Base-by-base conservation (phyloP, 53 echinoderm and acorn worm species). In the Actinopyga echinites region DNA sequence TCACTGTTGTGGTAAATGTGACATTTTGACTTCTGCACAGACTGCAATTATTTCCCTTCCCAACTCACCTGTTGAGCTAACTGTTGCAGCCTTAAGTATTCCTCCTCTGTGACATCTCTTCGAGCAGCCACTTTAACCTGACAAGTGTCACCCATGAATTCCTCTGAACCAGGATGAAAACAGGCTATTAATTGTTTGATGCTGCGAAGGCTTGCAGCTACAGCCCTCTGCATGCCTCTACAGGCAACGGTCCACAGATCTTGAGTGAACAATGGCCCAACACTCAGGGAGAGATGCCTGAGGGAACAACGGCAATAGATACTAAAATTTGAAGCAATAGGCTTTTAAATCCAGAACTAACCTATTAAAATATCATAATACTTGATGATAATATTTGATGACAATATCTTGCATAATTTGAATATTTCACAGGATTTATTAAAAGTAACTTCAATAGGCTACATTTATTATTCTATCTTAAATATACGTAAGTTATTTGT, bases 201-300 rank as follows among this genome's bases (percentile, higher is more conserved):
- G 85, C 92, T 92, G 22, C 92, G 90, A 6, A 99, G 94, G 79
- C 99, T 99, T 20, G 89, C 89, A n/a, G 92, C 92, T 31, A 99
- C 91, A 12, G 99, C 99, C n/a, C 94, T 90, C 86, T 99, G 99
- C 94, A 99, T 94, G 52, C 94, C 92, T 42, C 90, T 77, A 78
- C 99, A 99, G 29, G 99, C 94, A 64, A 99, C 92, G 0, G 99
- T 99, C 99, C 99, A 99, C 89, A 99, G 91, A 79, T 94, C 99
- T 53, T 99, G 86, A 85, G 99, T 88, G 89, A 99, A 95, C 12
- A 89, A 77, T 1, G 99, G 99, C 1, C 99, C 99, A 21, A 94
- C 92, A 71, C 94, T 99, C 64, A 99, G 87, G 25, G 92, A 78
- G 44, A 99, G 82, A 85, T 99, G 99, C 52, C 99, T 99, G 83